Base-by-base conservation (phyloP, 2,113 vertebrate species). In the Ptychochromis oligacanthus region DNA sequence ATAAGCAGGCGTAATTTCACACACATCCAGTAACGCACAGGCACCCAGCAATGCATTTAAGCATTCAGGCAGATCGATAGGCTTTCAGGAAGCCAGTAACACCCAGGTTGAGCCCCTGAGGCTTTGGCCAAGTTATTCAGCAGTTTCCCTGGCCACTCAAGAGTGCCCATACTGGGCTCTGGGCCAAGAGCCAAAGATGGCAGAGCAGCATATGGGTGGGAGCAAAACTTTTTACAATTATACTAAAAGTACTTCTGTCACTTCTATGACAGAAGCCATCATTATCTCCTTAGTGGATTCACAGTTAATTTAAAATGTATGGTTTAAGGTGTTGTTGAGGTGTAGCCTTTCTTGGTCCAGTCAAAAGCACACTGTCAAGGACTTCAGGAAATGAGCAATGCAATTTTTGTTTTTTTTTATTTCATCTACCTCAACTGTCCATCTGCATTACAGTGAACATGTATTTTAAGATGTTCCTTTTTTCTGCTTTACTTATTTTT, bases 111-210 rank as follows among this genome's bases (percentile, higher is more conserved):
- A 91, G 77, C 72, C 83, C 77, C 81, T 2, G 59, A 82, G 88
- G 87, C 84, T 84, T 43, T 14, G 28, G 87, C 85, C 87, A 77
- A 90, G 91, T 88, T 87, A 88, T 79, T 91, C 91, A 92, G 90
- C 85, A 91, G 83, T 90, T 93, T 93, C 59, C 67, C 74, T 67
- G 75, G 60, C 78, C 83, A 86, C 87, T 89, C 75, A 80, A 67
- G 79, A 88, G 87, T 77, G 87, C 81, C 85, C 81, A 54, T n/a
- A 20, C 85, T 77, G 86, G 88, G 88, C 78, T 79, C 43, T 0
- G 55, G 77, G 87, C 93, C 84, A 83, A 77, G 20, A 83, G 80
- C 75, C 84, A 82, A 70, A 79, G 36, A 80, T 54, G 43, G 40
- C 20, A 79, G 83, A 70, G 91, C 12, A 72, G 80, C 52, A 87